Percentiles rank a stretch among this genome's conserved stretches.
phyloP scores from a whole-genome alignment of 1,140 invertebrate genomes.

The Pogonomyrmex californicus region DNA sequence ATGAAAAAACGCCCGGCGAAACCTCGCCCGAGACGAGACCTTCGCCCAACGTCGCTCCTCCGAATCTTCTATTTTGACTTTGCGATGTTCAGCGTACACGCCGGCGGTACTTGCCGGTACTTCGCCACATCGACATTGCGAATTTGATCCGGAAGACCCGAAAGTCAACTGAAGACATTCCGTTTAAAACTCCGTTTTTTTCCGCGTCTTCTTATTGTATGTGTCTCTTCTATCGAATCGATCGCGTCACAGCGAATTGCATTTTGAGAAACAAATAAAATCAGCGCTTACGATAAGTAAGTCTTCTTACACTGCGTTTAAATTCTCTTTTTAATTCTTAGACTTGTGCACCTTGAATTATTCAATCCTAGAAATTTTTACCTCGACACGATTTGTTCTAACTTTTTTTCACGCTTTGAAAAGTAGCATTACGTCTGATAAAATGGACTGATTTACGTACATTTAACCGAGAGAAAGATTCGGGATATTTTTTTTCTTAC shows the following conservation, averaged over 20 bases:
- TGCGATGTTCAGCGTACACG: not conserved
- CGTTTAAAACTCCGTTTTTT: not conserved
- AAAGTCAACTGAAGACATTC: slow-evolving; percentile 2
- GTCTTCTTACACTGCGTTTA: not conserved
- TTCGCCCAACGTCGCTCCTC: slow-evolving; percentile 1
- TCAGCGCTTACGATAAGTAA: not conserved
- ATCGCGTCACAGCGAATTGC: not conserved
- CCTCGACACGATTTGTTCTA: not conserved
- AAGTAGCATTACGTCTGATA: not conserved
- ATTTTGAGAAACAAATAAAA: not conserved
- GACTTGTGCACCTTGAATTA: not conserved
- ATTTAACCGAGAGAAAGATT: not conserved
- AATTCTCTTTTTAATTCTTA: not conserved
- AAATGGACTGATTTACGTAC: not conserved
- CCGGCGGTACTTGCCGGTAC: not conserved
- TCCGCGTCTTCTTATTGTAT: too few species aligned
- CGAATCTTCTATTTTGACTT: slow-evolving; percentile 43
- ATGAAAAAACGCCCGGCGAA: not conserved
- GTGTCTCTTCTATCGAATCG: too few species aligned
- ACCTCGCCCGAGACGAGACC: too few species aligned
- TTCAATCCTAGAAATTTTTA: not conserved
- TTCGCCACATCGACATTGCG: not conserved
- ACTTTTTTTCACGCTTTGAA: slow-evolving; percentile 2
- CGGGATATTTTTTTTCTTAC: not conserved
- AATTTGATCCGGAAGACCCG: slow-evolving; percentile 8